Evolutionary conservation across 1,140 invertebrate genomes (phyloP).

Genomic region (Oppia nitens): DNA sequence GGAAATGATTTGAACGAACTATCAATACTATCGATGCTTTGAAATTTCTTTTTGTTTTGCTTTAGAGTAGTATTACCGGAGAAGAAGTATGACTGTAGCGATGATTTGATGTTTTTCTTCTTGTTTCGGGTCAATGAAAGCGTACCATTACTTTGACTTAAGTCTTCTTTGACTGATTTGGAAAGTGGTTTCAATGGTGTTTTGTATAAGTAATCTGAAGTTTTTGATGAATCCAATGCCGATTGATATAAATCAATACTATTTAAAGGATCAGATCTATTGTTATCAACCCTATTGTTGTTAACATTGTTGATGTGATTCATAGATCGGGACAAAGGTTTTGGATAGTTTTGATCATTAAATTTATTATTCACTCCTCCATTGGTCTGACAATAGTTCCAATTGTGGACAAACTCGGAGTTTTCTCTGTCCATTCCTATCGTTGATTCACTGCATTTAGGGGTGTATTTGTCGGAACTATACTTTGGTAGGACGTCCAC

Average conservation of each 20-base stretch:
- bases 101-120: neutral
- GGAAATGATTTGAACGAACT: constrained; percentile 13
- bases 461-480: neutral
- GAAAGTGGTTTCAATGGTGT: neutral
- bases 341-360: neutral
- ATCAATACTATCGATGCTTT: neutral
- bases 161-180: neutral
- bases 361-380: neutral
- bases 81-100: constrained; percentile 4
- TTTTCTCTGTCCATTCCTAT: constrained; percentile 4
- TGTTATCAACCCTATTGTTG: neutral
- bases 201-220: neutral
- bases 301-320: neutral
- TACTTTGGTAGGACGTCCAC: constrained; percentile 7
- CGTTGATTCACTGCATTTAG: neutral
- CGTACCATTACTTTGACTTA: neutral
- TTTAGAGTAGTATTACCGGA: constrained; percentile 5
- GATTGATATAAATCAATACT: too few species aligned
- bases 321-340: neutral
- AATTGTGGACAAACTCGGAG: neutral
- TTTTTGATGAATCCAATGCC: neutral
- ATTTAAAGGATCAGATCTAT: too few species aligned
- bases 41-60: neutral
- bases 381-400: neutral
- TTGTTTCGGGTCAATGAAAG: neutral